Base-by-base conservation (phyloP, 2,113 vertebrate genomes). In the Lagopus leucura region DNA sequence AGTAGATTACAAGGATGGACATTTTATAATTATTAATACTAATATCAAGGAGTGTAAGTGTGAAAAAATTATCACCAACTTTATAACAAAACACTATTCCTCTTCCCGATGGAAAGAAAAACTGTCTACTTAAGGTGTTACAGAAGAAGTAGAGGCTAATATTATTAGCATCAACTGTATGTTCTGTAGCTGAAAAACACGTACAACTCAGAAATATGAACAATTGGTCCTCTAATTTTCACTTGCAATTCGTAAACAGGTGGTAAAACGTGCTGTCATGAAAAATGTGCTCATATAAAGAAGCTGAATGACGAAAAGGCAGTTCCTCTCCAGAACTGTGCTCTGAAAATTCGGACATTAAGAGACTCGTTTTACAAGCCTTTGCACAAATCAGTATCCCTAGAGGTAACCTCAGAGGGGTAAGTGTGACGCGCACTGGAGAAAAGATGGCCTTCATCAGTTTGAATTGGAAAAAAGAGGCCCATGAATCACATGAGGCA, bases 301-400 rank as follows among this genome's bases (percentile, higher is more conserved):
- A 24, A 64, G 32, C 16, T 58, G 66, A 67, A 80, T 81, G 93
- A 84, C 72, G 82, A 87, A 87, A 85, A 86, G 42, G 57, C 50
- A 64, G 42, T 47, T 89, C 71, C 50, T 67, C 65, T 74, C 67
- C 77, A 85, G 61, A 88, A 54, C 8, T 0, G 3, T 3, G 22
- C 13, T 89, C 83, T 54, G 48, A 45, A 65, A 78, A 75, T 36
- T 65, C 13, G 32, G 27, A 90, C 74, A 42, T 50, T 81, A 82
- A 69, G 82, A 91, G 65, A 34, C 32, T 72, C 57, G 9, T 89
- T 84, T 96, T 89, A 88, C 73, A 78, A 61, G 24, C 74, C 72
- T 24, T 69, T 28, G 61, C 83, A 79, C 47, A 82, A 89, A 86
- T 82, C 32, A 5, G 61, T 40, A 34, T 16, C 74, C 58, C 58